Percentiles rank a stretch among this genome's conserved stretches.
phyloP scores from a whole-genome alignment of 2,797 vertebrate genomes.

The Eurystomus glaucurus region DNA sequence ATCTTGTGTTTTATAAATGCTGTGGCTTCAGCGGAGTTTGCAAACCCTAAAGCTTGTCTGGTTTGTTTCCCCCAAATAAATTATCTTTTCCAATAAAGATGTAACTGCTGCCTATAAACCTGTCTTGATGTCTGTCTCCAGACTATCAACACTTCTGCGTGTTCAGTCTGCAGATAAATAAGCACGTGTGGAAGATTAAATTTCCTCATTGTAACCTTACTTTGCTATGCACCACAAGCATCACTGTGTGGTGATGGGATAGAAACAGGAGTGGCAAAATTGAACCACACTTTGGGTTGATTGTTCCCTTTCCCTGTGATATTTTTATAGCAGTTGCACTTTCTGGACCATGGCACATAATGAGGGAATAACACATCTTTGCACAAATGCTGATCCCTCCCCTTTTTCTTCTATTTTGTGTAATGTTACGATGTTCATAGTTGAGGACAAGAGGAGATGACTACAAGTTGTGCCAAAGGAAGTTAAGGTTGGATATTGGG shows the following conservation, averaged over 20 bases:
- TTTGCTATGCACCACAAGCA: background rate
- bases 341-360: background rate
- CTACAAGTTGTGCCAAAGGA: too few relatives aligned
- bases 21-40: background rate
- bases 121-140: slow-evolving; percentile 65
- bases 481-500: too few relatives aligned
- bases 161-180: background rate
- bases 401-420: background rate
- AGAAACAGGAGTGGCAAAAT: background rate
- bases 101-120: slow-evolving; percentile 65
- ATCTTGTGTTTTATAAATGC: slow-evolving; percentile 49
- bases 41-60: slow-evolving; percentile 26
- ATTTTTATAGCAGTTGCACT: background rate
- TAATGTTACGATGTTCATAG: background rate
- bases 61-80: slow-evolving; percentile 41
- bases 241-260: background rate
- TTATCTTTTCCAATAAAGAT: slow-evolving; percentile 65
- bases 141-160: slow-evolving; percentile 23
- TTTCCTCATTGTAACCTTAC: background rate
- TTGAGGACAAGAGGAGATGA: too few relatives aligned
- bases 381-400: background rate
- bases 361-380: background rate
- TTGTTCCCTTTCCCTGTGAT: background rate
- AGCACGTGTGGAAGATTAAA: background rate
- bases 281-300: accelerated